Conservation (phyloP, 1,140 invertebrate species). For the Panagrolaimus sp. region DNA sequence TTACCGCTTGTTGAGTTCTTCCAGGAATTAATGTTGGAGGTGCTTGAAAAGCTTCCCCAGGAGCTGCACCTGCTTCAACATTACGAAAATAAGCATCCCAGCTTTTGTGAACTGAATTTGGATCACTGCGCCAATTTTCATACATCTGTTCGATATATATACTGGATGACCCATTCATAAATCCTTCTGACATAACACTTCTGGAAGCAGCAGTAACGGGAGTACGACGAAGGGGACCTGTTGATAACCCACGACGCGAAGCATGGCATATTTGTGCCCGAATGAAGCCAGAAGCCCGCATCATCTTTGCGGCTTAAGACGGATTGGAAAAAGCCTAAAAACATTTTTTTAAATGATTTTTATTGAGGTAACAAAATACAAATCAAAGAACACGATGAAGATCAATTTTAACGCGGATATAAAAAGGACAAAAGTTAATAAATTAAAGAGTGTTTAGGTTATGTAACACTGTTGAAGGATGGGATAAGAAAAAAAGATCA, state of each 20-base stretch:
- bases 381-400: too few relatives aligned
- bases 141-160: slow-evolving; percentile 97
- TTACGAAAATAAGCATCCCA: slow-evolving; percentile 96
- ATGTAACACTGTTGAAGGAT: too few relatives aligned
- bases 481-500: too few relatives aligned
- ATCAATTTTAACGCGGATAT: too few relatives aligned
- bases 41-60: slow-evolving; percentile 65
- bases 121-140: slow-evolving; percentile 87
- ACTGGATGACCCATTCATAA: slow-evolving; percentile 70
- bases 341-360: too few relatives aligned
- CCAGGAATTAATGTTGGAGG: slow-evolving; percentile 59
- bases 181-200: slow-evolving; percentile 55
- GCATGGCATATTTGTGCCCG: slow-evolving; percentile 3
- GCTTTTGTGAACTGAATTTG: slow-evolving; percentile 91
- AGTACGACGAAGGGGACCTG: not conserved
- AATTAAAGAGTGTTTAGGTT: too few relatives aligned
- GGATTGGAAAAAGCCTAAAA: too few relatives aligned
- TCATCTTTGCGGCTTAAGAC: slow-evolving; percentile 1
- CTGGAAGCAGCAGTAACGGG: not conserved
- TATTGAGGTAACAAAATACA: too few relatives aligned
- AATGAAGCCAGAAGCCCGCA: slow-evolving; percentile 11
- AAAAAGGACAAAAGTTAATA: too few relatives aligned
- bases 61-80: slow-evolving; percentile 74
- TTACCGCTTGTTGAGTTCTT: slow-evolving; percentile 27
- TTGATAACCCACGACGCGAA: not conserved